Evolutionary conservation across 2,888 invertebrate genomes (phyloP).

Genomic region (Apodemia mormo): DNA sequence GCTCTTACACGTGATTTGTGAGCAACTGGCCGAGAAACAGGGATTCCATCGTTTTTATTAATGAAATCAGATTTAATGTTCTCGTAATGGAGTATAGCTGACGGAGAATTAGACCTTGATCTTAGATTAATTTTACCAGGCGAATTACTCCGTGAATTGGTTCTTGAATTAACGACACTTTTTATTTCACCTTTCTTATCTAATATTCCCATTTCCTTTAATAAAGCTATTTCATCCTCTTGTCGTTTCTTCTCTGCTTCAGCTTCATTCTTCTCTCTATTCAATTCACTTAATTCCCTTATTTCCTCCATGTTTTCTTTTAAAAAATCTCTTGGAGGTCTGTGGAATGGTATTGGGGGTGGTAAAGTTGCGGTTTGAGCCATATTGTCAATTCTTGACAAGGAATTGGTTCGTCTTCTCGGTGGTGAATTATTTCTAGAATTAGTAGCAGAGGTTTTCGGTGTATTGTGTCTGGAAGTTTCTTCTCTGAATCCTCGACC

Average conservation of each 20-base stretch:
- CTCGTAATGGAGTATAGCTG: constrained; percentile 51
- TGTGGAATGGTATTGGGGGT: constrained; percentile 53
- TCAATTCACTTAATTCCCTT: constrained; percentile 71
- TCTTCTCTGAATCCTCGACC: constrained; percentile 79
- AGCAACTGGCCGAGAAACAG: constrained; percentile 49
- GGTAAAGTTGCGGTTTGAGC: constrained; percentile 60
- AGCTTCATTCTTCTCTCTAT: constrained; percentile 74
- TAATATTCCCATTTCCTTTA: constrained; percentile 73
- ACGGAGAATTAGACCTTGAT: constrained; percentile 72
- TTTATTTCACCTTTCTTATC: constrained; percentile 57
- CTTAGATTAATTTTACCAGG: constrained; percentile 63
- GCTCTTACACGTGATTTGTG: constrained; percentile 64
- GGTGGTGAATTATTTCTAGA: constrained; percentile 71
- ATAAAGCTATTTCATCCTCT: constrained; percentile 72
- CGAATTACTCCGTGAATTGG: constrained; percentile 66
- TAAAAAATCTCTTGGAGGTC: constrained; percentile 71
- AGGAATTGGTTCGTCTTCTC: constrained; percentile 66
- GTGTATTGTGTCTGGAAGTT: constrained; percentile 80
- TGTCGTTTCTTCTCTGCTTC: constrained; percentile 65
- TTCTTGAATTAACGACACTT: constrained; percentile 53
- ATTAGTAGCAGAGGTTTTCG: constrained; percentile 67
- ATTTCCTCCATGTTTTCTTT: constrained; percentile 76
- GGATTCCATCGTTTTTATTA: constrained; percentile 52
- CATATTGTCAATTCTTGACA: constrained; percentile 70
- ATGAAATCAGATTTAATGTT: constrained; percentile 52